A percentile compares a stretch with the other conserved stretches of the same genome.
These are phyloP conservation scores for Leucophenga varia DNA, from an alignment of 1,140 invertebrate genomes.

Conservation along the genomic window DNA sequence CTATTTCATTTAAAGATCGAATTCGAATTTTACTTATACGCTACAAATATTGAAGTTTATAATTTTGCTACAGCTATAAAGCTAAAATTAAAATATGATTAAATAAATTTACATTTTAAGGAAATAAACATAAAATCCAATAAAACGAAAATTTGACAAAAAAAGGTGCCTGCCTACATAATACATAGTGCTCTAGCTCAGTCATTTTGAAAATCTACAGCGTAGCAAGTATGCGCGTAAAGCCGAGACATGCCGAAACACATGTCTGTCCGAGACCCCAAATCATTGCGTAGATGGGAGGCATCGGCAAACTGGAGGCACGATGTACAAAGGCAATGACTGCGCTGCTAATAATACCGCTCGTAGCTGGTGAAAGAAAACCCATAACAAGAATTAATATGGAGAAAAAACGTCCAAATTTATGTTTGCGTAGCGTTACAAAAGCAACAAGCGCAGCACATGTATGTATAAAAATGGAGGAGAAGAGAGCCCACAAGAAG, in stretches of 20 bases:
- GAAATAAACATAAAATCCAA: no score
- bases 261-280: conserved; percentile 95
- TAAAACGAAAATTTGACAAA: no score
- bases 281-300: conserved; percentile 84
- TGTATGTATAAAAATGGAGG: conserved; percentile 88
- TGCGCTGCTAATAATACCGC: conserved; percentile 86
- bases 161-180: no score
- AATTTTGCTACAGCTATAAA: no score
- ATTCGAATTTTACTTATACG: no score
- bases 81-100: no score
- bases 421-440: conserved; percentile 86
- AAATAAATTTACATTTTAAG: no score
- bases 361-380: conserved; percentile 79
- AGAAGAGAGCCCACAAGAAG: conserved; percentile 85
- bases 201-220: conserved; percentile 56
- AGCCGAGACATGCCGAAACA: conserved; percentile 82
- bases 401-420: conserved; percentile 90
- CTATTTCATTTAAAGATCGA: no score
- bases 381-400: conserved; percentile 86
- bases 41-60: no score
- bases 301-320: conserved; percentile 84
- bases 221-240: conserved; percentile 89
- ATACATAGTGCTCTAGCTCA: no score
- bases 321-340: conserved; percentile 92
- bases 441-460: conserved; percentile 89